phyloP scores from a whole-genome alignment of 2,113 vertebrate genomes.

The Sinocyclocheilus maitianheensis region DNA sequence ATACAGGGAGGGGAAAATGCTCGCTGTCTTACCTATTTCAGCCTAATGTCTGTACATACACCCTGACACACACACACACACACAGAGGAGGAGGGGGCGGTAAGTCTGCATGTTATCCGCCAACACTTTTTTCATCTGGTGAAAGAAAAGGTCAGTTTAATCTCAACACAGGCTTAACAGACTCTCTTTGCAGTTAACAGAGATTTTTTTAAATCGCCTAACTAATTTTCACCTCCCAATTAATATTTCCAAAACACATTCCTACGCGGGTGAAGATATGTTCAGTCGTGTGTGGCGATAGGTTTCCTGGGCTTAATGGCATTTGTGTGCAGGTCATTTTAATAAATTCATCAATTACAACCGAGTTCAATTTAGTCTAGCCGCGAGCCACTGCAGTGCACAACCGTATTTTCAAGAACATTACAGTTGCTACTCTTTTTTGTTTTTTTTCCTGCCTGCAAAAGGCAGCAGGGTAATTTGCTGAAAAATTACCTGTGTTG shows the following conservation, averaged over 20 bases:
- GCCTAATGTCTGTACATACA: constrained; percentile 50
- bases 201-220: constrained; percentile 60
- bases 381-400: constrained; percentile 59
- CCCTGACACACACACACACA: constrained; percentile 18
- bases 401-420: constrained; percentile 64
- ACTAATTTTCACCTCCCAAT: constrained; percentile 70
- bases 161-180: constrained; percentile 61
- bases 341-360: constrained; percentile 75
- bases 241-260: constrained; percentile 64
- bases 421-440: constrained; percentile 50
- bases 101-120: constrained; percentile 44
- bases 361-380: constrained; percentile 68
- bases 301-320: constrained; percentile 64
- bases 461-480: constrained; percentile 70
- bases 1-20: constrained; percentile 56
- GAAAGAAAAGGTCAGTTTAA: constrained; percentile 65
- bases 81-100: constrained; percentile 21
- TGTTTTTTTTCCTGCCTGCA: constrained; percentile 49
- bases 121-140: constrained; percentile 39
- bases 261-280: constrained; percentile 50
- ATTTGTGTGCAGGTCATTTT: constrained; percentile 72
- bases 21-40: constrained; percentile 59
- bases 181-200: constrained; percentile 58
- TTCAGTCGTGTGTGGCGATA: constrained; percentile 53
- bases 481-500: constrained; percentile 68